Evolutionary conservation across 2,113 vertebrate genomes (phyloP).

Genomic region (Ranitomeya imitator): DNA sequence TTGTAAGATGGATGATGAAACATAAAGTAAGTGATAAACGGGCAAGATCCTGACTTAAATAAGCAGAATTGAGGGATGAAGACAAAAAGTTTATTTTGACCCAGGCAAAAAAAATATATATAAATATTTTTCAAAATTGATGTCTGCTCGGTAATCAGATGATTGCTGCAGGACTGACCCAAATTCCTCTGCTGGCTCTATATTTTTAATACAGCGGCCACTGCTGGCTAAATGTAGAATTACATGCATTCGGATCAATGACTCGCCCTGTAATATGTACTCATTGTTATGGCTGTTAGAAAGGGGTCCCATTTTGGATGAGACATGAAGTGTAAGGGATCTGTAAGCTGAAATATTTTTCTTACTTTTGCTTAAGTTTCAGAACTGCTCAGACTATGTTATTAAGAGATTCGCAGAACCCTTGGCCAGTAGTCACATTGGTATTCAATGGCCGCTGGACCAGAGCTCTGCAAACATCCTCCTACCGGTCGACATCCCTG

Average conservation of each 20-base stretch:
- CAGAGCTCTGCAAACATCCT: too few species aligned
- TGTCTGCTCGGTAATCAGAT: neutral
- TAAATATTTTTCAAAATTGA: neutral
- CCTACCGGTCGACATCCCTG: too few species aligned
- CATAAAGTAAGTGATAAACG: slow-evolving; percentile 76
- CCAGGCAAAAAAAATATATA: neutral
- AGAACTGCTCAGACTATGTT: too few species aligned
- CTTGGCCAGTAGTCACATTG: too few species aligned
- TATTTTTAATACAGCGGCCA: neutral
- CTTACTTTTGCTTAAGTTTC: too few species aligned
- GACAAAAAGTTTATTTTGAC: neutral
- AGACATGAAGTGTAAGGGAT: too few species aligned
- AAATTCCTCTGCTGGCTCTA: neutral
- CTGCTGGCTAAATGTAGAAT: neutral
- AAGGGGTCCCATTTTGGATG: too few species aligned
- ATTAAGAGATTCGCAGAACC: too few species aligned
- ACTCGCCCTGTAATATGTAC: too few species aligned
- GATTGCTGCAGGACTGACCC: neutral
- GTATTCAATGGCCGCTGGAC: too few species aligned
- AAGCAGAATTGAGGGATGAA: neutral
- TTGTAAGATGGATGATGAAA: slow-evolving; percentile 90
- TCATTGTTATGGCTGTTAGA: too few species aligned
- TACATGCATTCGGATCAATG: neutral
- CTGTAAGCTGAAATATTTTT: too few species aligned
- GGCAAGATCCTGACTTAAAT: neutral